phyloP scores from a whole-genome alignment of 2,888 invertebrate species.

The Cremastinae sp. region DNA sequence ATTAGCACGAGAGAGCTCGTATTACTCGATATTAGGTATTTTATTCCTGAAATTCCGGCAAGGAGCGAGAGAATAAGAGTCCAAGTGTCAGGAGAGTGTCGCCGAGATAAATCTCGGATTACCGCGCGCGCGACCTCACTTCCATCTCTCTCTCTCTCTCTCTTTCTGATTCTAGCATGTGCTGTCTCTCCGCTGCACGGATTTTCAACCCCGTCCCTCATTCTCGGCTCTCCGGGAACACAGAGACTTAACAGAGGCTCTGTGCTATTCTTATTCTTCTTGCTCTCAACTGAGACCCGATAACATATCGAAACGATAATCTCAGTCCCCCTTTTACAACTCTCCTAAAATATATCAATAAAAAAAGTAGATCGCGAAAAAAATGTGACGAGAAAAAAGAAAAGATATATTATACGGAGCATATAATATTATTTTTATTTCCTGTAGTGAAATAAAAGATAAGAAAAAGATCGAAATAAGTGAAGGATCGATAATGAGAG shows the following conservation, averaged over 20 bases:
- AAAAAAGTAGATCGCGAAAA: too few relatives aligned
- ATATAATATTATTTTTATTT: too few relatives aligned
- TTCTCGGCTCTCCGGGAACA: slow-evolving; percentile 18
- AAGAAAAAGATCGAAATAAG: too few relatives aligned
- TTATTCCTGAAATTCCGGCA: slow-evolving; percentile 42
- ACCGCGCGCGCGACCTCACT: slow-evolving; percentile 64
- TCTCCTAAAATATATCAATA: too few relatives aligned
- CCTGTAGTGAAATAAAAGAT: too few relatives aligned
- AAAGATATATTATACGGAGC: too few relatives aligned
- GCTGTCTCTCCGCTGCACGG: slow-evolving; percentile 49
- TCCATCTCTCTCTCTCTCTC: slow-evolving; percentile 60
- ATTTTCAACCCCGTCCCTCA: slow-evolving; percentile 63
- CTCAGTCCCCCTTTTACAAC: too few relatives aligned
- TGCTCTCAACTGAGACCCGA: too few relatives aligned
- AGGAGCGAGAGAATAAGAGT: slow-evolving; percentile 49
- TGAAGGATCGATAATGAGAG: background rate
- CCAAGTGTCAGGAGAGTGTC: slow-evolving; percentile 68
- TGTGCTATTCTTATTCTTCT: too few relatives aligned
- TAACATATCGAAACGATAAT: too few relatives aligned
- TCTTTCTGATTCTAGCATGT: slow-evolving; percentile 56
- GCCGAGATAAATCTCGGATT: slow-evolving; percentile 79
- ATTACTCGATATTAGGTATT: slow-evolving; percentile 54
- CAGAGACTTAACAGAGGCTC: too few relatives aligned
- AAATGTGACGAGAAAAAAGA: too few relatives aligned
- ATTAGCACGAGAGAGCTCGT: slow-evolving; percentile 15